Base-by-base conservation (phyloP, 2,113 vertebrate genomes). In the Lophura nycthemera region DNA sequence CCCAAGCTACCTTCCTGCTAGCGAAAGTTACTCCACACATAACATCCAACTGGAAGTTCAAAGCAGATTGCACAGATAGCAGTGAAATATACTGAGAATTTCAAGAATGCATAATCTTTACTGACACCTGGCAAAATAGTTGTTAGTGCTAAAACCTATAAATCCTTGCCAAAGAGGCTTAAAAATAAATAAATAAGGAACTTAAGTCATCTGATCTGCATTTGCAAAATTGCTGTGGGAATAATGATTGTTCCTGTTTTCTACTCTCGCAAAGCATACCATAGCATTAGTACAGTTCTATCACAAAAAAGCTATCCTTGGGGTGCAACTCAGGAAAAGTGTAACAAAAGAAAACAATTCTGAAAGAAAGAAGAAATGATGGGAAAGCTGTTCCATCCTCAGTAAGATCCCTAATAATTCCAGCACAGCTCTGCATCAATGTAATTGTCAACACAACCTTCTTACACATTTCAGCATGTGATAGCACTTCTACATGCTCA, bases 121-220 rank as follows among this genome's bases (percentile, higher is more conserved):
- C 40, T 77, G 86, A 92, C 64, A 95, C 54, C 78, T 92, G 38
- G 59, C 40, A 92, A 92, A 94, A 89, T 16, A 87, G 71, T 29
- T 85, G 66, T 59, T 91, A 73, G 67, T 50, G 38, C 71, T 92
- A 91, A 93, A 67, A 89, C 71, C n/a, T 59, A 60, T 19, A 96
- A 96, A 93, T 74, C 84, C 71, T 87, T 79, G 71, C 63, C 86
- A 94, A 92, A 94, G 94, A 93, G 50, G 91, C 81, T 96, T 95
- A 73, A 91, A 94, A 96, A 88, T 30, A 96, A 92, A 94, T 74
- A 78, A 90, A 88, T 72, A 94, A 83, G 90, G 38, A 86, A 85
- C 63, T 56, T 83, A 9, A 64, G 76, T 96, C 88, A 88, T 84
- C 80, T 95, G 92, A 96, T 13, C 2, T 43, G 80, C 65, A 86